Evolutionary conservation across 2,888 invertebrate genomes (phyloP), one percentile per base, ranked within the genome.

Genomic region (Girardia tigrina): DNA sequence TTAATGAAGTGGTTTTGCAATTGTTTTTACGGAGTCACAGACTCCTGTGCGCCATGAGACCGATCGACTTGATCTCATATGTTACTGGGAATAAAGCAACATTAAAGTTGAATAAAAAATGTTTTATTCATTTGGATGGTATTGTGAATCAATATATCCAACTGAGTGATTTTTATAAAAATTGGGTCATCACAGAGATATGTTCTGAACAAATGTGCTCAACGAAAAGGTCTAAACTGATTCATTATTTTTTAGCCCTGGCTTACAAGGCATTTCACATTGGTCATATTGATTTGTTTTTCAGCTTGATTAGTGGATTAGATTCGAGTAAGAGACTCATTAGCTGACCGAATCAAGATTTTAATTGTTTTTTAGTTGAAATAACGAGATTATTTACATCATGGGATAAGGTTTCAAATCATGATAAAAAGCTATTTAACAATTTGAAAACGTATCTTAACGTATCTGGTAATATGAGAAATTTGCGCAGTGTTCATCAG

Each of bases 81-180:
- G 56, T 56, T 6, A 56, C 56, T 20, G n/a, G 2, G 20, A 56
- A 23, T n/a, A 56, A 56, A 23, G 56, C 56, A 20, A 56, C 56
- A 4, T n/a, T 56, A 23, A 56, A 56, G 23, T 20, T n/a, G 6
- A n/a, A 56, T 56, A 4, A n/a, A 56, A n/a, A 12, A 2, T 56
- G 20, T 12, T n/a, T n/a, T n/a, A n/a, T n/a, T n/a, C n/a, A n/a
- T n/a, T n/a, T n/a, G n/a, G n/a, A n/a, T n/a, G n/a, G n/a, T n/a
- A n/a, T n/a, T n/a, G n/a, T n/a, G n/a, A 56, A 56, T 56, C 56
- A 56, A 56, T 56, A 56, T 16, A 56, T 56, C 56, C 56, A 56
- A 16, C 23, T 56, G 23, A 56, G 56, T n/a, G 56, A 56, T 23
- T 56, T 56, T n/a, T n/a, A 56, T 56, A 56, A 56, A 23, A 56